Evolutionary conservation across 1,140 invertebrate genomes (phyloP).

Genomic region (Eriosoma lanigerum): DNA sequence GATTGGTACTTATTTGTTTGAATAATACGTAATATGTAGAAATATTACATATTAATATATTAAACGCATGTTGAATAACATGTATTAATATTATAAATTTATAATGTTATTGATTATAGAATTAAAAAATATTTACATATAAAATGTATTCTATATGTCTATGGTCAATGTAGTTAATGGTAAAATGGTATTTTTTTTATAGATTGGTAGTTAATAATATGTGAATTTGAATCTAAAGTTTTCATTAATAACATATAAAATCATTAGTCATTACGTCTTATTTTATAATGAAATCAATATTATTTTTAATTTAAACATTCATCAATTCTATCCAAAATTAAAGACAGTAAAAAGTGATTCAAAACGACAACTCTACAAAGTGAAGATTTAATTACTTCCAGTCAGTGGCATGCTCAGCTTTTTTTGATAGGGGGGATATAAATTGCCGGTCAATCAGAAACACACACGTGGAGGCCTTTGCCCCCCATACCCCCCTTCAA

Average conservation of each 20-base stretch:
- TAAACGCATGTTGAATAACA: no score
- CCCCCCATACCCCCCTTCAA: no score
- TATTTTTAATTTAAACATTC: conserved; percentile 2
- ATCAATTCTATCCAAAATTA: not conserved
- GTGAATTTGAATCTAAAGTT: conserved; percentile 11
- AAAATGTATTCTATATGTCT: not conserved
- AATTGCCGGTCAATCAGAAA: no score
- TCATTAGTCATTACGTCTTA: not conserved
- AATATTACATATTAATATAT: no score
- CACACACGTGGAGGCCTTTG: no score
- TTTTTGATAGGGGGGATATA: no score
- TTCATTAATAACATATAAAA: not conserved
- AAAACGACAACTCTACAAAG: not conserved
- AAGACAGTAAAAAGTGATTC: not conserved
- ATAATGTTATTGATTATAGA: not conserved
- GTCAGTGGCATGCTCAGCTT: no score
- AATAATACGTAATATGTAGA: no score
- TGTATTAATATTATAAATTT: not conserved
- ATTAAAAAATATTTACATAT: not conserved
- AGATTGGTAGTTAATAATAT: not conserved
- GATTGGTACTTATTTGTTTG: no score
- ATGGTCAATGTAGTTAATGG: not conserved
- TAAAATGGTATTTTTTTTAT: no score
- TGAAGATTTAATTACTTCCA: not conserved
- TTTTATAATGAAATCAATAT: not conserved